A percentile compares a stretch with the other conserved stretches of the same genome.
Evolutionary conservation across 1,140 invertebrate genomes (phyloP).

Genomic region (Drosophila oshimai): DNA sequence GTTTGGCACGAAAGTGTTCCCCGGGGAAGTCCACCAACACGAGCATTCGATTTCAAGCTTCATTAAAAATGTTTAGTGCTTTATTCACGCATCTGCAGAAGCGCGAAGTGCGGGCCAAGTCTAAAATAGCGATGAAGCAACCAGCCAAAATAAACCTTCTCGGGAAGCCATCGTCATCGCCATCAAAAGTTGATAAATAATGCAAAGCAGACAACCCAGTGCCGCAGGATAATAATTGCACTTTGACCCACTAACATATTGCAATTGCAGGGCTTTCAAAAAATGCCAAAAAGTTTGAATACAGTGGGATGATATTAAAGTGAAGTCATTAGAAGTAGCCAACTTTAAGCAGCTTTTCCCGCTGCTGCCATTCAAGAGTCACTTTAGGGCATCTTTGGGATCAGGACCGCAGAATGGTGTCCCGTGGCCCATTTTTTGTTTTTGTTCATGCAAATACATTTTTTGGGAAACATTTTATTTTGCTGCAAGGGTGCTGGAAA

Average conservation of each 20-base stretch:
- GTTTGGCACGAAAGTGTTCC: constrained; percentile 13
- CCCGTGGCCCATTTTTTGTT: not conserved
- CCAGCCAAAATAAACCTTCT: not conserved
- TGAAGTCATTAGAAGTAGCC: not conserved
- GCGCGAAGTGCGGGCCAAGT: not conserved
- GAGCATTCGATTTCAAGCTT: constrained; percentile 66
- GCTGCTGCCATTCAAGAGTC: not conserved
- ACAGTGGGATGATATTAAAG: constrained; percentile 16
- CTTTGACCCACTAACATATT: not conserved
- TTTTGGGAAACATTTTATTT: constrained; percentile 24
- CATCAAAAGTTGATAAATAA: not conserved
- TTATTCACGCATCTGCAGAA: constrained; percentile 40
- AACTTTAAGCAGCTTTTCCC: not conserved
- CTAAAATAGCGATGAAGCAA: not conserved
- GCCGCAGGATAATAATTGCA: constrained; percentile 23
- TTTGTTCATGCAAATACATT: constrained; percentile 26
- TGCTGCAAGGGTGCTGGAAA: not conserved
- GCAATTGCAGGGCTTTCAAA: not conserved
- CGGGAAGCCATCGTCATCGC: not conserved
- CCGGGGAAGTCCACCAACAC: constrained; percentile 4
- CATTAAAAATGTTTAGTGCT: constrained; percentile 71
- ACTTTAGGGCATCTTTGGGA: constrained; percentile 34
- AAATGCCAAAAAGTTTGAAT: not conserved
- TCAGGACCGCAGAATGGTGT: not conserved
- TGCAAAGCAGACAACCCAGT: not conserved